Base-by-base conservation (phyloP, 2,888 invertebrate species). In the Tetragonisca angustula region DNA sequence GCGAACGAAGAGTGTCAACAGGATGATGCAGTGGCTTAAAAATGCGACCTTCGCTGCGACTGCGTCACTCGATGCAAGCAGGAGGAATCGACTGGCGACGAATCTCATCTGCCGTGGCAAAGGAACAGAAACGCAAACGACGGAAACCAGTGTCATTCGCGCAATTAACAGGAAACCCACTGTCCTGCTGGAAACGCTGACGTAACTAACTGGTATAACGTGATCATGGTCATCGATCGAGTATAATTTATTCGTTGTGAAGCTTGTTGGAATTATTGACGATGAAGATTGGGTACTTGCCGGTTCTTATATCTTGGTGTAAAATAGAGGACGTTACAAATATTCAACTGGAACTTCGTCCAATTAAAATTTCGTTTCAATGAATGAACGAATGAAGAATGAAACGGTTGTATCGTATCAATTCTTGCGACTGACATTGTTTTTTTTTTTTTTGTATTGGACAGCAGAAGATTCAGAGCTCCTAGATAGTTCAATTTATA, bases 1-100 rank as follows among this genome's bases (percentile, higher is more conserved):
- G 79, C 79, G 84, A 85, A 75, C 67, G 76, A 69, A 73, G 81
- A 89, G 85, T 88, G 87, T 89, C 89, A 89, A 90, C 89, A 86
- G 85, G 86, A 90, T 91, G 91, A 91, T 88, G 91, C 87, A 87
- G 88, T 68, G 86, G 82, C 82, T 88, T 81, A 91, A 91, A 90
- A 91, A 91, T 91, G 89, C 86, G 88, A 88, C 91, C 91, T 91
- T 91, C 89, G 83, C 72, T 83, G 85, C 74, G 81, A 88, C 85
- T 85, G 84, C 87, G 87, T 81, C 87, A 86, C 74, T 70, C 65
- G 65, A 76, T 70, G 79, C 32, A 50, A 62, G 36, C 36, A 62
- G 19, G 21, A 50, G 49, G 67, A 73, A 78, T 72, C 50, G 54
- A 78, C 69, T 64, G 56, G 69, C 50, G 69, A 79, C 61, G 56